Percentiles rank a stretch among this genome's conserved stretches.
Conservation (phyloP, 2,888 invertebrate species). For the Cosmopolites sordidus region DNA sequence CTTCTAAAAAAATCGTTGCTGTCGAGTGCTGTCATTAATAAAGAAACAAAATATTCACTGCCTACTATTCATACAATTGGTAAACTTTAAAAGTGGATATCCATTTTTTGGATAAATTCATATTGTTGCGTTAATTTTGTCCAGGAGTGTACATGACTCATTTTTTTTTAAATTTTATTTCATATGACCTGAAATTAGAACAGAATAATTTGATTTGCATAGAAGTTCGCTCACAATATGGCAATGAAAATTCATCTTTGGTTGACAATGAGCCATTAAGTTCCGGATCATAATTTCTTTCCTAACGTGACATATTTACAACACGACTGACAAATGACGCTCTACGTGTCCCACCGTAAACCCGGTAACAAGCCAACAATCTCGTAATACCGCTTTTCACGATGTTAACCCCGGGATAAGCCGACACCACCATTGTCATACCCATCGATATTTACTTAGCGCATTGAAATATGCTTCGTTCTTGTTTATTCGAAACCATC, state of each 20-base stretch:
- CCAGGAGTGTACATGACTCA: too few species aligned
- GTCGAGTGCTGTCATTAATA: too few species aligned
- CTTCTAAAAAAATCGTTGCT: too few species aligned
- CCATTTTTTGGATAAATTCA: neutral
- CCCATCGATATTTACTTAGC: neutral
- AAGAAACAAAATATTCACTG: too few species aligned
- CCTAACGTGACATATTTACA: neutral
- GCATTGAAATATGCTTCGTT: neutral
- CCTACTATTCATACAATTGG: too few species aligned
- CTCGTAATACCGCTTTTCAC: neutral
- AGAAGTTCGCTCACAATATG: too few species aligned
- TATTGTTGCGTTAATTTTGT: too few species aligned
- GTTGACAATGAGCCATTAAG: too few species aligned
- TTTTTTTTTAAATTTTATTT: too few species aligned
- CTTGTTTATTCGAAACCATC: neutral
- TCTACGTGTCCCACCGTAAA: neutral
- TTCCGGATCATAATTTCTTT: neutral
- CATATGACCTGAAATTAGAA: too few species aligned
- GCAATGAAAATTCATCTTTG: too few species aligned
- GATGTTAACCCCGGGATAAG: neutral
- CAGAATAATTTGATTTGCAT: too few species aligned
- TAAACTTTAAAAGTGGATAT: neutral
- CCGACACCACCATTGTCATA: neutral
- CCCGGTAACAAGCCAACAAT: neutral
- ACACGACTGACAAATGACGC: neutral